Base-by-base conservation (phyloP, 2,797 vertebrate species). In the Alca torda region DNA sequence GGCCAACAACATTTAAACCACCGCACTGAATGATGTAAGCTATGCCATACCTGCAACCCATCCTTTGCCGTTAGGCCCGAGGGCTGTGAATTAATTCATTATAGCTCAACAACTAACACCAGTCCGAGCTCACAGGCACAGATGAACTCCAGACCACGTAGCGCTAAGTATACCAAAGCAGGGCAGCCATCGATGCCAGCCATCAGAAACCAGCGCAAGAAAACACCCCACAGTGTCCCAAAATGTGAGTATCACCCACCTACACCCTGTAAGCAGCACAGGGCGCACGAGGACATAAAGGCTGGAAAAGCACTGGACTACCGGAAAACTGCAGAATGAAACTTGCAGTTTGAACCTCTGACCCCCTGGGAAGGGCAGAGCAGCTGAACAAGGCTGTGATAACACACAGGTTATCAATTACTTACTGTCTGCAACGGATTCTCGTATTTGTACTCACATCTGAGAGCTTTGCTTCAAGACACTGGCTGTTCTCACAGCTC, bases 191-290 rank as follows among this genome's bases (percentile, higher is more conserved):
- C 9, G 1, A 24, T 20, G 18, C n/a, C 59, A 82, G 39, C n/a
- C 4, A 1, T 6, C 41, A 46, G 73, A 74, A 83, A 54, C 4
- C 41, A 78, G 43, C 37, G 5, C 16, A 10, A 50, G 48, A 37
- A 5, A 61, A 46, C 5, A 0, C 20, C 19, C 15, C 3, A 1
- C 1, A 30, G 26, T 0, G 1, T 2, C 9, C 3, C 30, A 9
- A 16, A 56, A 43, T 1, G 0, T 1, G 0, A 25, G 16, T 25
- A 54, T 23, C 64, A 10, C 39, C 53, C 1, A 2, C 19, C 51
- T 3, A 11, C 1, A 0, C 2, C 30, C 51, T 3, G 1, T 3
- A 31, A 46, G 43, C 45, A 54, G 37, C 45, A 56, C 1, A 3
- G 51, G 51, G 51, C 15, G 9, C 0, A 1, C 1, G 0, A 72